Evolutionary conservation across 2,888 invertebrate species (phyloP), one percentile per base, ranked within the genome.

Genomic region (Ptilodon capucinus): DNA sequence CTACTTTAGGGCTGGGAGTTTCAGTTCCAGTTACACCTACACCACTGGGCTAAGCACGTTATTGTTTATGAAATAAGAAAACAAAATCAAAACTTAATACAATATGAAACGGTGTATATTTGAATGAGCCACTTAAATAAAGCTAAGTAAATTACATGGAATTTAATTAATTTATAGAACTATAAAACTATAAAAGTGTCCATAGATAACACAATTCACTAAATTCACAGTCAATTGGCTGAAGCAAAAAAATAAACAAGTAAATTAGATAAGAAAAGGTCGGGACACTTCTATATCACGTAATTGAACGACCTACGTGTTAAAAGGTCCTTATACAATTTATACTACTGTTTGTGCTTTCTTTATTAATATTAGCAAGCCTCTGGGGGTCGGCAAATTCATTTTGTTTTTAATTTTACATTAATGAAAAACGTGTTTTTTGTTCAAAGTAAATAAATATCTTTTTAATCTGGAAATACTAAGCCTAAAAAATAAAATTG

Each of bases 271-370:
- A 55, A 64, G 56, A 48, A 55, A 64, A 60, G 64, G 63, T 60
- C 54, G 46, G 42, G 48, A 47, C 44, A 57, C 46, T 42, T 46
- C 62, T 62, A 60, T 60, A 61, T 63, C 51, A 54, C 51, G 46
- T 60, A 70, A 70, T 68, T 70, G 59, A 66, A 63, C 62, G 47
- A 48, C 43, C 46, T 38, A 49, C 51, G 49, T 48, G 55, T 55
- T 30, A 35, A 32, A 23, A 23, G 50, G 48, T 48, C 51, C 50
- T 17, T 28, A 42, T 39, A 43, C 39, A 52, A 61, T 67, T 66
- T 61, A 60, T 60, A 50, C 44, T 48, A 49, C 25, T 54, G 46
- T 55, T 47, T 41, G 42, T 47, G 30, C 25, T 19, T 42, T 35
- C 17, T 35, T 17, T 35, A 35, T 35, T 35, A 35, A 35, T 35